phyloP scores from a whole-genome alignment of 2,888 invertebrate species.

The Habroteleia sp. region DNA sequence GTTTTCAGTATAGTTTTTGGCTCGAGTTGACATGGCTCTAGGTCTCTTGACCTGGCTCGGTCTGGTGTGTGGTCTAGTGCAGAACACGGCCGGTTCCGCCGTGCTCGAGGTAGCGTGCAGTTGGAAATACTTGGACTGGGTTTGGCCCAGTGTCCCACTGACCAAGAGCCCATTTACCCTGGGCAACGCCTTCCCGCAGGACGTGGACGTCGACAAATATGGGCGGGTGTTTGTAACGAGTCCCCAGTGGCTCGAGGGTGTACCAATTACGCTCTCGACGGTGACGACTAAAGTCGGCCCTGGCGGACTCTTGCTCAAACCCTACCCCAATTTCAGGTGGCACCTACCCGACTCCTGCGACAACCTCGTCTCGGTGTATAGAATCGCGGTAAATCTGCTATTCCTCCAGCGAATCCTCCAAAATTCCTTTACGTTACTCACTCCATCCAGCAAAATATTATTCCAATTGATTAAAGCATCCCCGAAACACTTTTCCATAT shows the following conservation, averaged over 20 bases:
- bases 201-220: conserved; percentile 75
- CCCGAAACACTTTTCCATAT: too few species aligned
- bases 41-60: conserved; percentile 54
- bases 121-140: conserved; percentile 78
- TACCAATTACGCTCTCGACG: conserved; percentile 77
- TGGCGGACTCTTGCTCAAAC: conserved; percentile 76
- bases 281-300: conserved; percentile 71
- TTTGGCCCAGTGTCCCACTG: conserved; percentile 70
- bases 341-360: conserved; percentile 73
- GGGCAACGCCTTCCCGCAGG: conserved; percentile 78
- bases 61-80: conserved; percentile 53
- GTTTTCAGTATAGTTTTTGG: conserved; percentile 28
- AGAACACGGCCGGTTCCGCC: conserved; percentile 41
- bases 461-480: too few species aligned
- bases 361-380: conserved; percentile 77
- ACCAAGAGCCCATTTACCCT: conserved; percentile 73
- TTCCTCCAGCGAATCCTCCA: too few species aligned
- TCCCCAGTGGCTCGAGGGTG: conserved; percentile 78
- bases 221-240: conserved; percentile 79
- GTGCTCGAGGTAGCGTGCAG: conserved; percentile 71
- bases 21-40: conserved; percentile 59
- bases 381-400: conserved; percentile 76
- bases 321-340: conserved; percentile 79
- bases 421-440: too few species aligned
- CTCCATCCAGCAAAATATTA: too few species aligned